Base-by-base conservation (phyloP, 1,140 invertebrate genomes). In the Zophobas morio region DNA sequence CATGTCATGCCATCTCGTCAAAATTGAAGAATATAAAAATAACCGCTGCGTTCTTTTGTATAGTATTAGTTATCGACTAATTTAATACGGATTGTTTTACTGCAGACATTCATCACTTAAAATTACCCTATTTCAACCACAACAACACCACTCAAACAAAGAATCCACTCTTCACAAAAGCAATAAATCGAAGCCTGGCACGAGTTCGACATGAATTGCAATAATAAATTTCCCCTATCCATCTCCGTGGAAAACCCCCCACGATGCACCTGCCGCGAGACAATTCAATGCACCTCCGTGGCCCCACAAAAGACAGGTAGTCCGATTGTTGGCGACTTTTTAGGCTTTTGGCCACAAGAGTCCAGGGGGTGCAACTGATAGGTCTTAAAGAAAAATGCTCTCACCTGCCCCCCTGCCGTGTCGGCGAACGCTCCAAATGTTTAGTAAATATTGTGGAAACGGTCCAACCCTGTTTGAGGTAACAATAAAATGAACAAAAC, bases 401-500 rank as follows among this genome's bases (percentile, higher is more conserved):
- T 42, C 60, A 66, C 60, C 60, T 66, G 60, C 1, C 60, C 60
- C 39, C 60, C 60, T 42, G n/a, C 39, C 1, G 60, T 32, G 60
- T 66, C 60, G 60, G 60, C 60, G 3, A 36, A 57, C 54, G 35
- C 2, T 53, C 49, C 2, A 32, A 53, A 36, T 60, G 36, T 63
- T 63, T 63, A 39, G 60, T 40, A 42, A 66, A 66, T 39, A 66
- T 66, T 66, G 60, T 66, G 60, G 60, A 66, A 66, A 66, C 60
- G 60, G 8, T 66, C 33, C 60, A 66, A 66, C 60, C 60, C 60
- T 40, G 37, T 33, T 66, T 66, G 60, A 66, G 33, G 6, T 40
- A 20, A 63, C 60, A 40, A 66, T 66, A 66, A 66, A 66, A 47
- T 42, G 2, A 42, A 66, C 35, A 63, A 63, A 32, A 63, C 37